Percentiles rank a stretch among this genome's conserved stretches.
Evolutionary conservation across 1,140 invertebrate genomes (phyloP).

Genomic region (Cecropterus lyciades): DNA sequence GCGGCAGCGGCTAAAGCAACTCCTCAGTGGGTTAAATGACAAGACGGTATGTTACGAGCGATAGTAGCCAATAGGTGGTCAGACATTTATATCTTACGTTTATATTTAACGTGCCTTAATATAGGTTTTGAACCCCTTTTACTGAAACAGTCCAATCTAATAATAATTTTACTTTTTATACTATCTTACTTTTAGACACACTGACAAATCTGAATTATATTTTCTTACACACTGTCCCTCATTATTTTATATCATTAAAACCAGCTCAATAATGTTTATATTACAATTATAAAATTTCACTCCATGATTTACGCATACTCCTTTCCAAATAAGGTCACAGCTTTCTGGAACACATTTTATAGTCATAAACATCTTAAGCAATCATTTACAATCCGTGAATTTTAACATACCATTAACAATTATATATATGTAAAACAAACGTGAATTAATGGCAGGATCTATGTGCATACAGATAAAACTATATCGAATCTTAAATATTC

Average conservation of each 20-base stretch:
- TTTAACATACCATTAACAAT: constrained; percentile 2
- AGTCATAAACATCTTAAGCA: constrained; percentile 1
- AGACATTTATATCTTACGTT: background rate
- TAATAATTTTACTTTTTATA: constrained; percentile 1
- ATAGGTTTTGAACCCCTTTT: background rate
- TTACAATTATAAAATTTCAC: background rate
- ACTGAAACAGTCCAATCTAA: background rate
- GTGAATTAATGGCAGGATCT: constrained; percentile 21
- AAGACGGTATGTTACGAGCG: no score
- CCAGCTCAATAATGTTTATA: background rate
- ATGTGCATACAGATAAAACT: constrained; percentile 1
- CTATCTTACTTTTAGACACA: background rate
- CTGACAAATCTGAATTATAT: background rate
- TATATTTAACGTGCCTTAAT: no score
- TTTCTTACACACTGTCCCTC: constrained; percentile 2
- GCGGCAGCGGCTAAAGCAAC: no score
- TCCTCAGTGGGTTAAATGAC: no score
- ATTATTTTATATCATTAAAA: background rate
- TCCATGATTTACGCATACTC: constrained; percentile 7
- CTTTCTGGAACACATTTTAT: constrained; percentile 1
- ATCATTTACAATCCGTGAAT: constrained; percentile 14
- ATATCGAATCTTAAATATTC: constrained; percentile 18
- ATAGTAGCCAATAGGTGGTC: no score
- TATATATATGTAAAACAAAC: background rate
- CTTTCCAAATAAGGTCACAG: background rate